These are phyloP conservation scores for Enteromius argenteus DNA, from an alignment of 2,797 vertebrate genomes.

Conservation along the genomic window DNA sequence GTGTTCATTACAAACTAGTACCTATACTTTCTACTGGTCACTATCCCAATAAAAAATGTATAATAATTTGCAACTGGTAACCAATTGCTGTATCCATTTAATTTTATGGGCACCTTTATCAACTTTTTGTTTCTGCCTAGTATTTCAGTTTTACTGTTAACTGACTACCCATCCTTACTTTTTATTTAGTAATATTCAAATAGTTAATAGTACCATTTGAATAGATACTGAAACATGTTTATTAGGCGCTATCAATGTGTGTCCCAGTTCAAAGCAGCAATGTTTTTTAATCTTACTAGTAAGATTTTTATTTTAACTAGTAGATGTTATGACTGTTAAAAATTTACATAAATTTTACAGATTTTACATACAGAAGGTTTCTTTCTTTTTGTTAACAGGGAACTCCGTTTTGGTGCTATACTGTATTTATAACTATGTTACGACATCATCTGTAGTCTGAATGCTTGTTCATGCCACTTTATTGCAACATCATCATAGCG, in stretches of 20 bases:
- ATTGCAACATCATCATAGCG: neutral
- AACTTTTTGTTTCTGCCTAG: neutral
- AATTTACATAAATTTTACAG: no score
- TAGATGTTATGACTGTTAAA: neutral
- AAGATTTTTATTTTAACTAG: neutral
- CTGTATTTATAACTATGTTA: neutral
- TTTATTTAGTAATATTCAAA: neutral
- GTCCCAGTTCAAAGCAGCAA: neutral
- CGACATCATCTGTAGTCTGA: neutral
- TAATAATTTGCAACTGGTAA: neutral
- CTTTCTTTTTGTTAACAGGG: no score
- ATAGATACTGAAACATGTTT: neutral
- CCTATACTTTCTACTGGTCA: neutral
- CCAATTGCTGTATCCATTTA: neutral
- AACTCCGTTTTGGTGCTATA: neutral
- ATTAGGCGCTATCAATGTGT: neutral
- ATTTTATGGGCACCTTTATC: neutral
- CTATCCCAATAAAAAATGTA: neutral
- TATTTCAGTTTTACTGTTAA: conserved; percentile 10
- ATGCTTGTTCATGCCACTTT: neutral
- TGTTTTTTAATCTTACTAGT: neutral
- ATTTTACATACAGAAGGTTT: neutral
- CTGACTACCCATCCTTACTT: neutral
- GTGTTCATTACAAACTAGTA: neutral
- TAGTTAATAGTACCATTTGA: neutral